Evolutionary conservation across 2,797 vertebrate genomes (phyloP).

Genomic region (Psittacula derbiana): DNA sequence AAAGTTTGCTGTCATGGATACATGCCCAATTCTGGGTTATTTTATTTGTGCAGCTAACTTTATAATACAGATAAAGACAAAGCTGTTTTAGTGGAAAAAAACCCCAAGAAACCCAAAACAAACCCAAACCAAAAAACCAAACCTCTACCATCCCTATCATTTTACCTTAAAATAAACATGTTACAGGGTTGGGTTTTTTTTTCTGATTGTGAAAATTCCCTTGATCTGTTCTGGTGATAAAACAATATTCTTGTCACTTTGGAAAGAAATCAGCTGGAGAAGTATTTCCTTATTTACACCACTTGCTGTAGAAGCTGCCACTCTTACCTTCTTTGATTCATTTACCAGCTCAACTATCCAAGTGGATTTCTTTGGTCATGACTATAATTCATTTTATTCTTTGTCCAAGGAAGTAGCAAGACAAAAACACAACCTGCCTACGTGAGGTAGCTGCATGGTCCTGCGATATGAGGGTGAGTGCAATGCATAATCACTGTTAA

Average conservation of each 20-base stretch:
- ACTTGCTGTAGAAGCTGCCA: not conserved
- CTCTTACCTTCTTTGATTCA: not conserved
- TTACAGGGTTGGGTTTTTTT: not conserved
- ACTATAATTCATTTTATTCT: not conserved
- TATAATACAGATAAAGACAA: not conserved
- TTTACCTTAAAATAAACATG: not conserved
- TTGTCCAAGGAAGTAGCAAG: not conserved
- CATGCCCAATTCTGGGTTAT: not conserved
- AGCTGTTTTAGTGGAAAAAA: not conserved
- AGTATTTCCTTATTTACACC: not conserved
- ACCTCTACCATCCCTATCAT: accelerated
- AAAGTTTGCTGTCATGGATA: not conserved
- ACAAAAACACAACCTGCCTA: not conserved
- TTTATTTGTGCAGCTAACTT: not conserved
- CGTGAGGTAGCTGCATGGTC: not conserved
- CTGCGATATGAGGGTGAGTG: not conserved
- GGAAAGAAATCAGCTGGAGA: not conserved
- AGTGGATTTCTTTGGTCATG: not conserved
- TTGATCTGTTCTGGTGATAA: not conserved
- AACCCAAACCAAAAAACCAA: not conserved
- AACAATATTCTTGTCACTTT: not conserved
- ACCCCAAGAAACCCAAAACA: too few species aligned
- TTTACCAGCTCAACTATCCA: not conserved
- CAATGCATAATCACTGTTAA: not conserved
- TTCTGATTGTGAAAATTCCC: not conserved